Evolutionary conservation across 2,888 invertebrate genomes (phyloP).

Genomic region (Sphecodes monilicornis): DNA sequence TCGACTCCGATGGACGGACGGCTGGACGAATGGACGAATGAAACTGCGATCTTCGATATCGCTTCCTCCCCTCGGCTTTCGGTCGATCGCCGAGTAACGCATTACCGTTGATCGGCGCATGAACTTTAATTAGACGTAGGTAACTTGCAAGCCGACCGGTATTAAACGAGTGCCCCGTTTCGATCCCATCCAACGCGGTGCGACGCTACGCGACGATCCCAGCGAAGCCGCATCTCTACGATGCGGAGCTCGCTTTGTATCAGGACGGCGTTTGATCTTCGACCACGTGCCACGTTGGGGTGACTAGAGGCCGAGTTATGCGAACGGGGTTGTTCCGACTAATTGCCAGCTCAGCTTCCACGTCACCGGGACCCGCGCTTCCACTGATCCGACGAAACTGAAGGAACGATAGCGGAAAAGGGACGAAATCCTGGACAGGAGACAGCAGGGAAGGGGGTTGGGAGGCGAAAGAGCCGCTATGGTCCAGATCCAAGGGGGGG

Average conservation of each 20-base stretch:
- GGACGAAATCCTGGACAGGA: conserved; percentile 15
- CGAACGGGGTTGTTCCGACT: conserved; percentile 69
- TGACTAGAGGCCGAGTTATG: conserved; percentile 51
- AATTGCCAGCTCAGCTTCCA: conserved; percentile 72
- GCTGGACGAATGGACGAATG: background rate
- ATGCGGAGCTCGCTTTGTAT: conserved; percentile 71
- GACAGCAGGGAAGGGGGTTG: no score
- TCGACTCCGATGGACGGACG: background rate
- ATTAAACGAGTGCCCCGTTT: conserved; percentile 49
- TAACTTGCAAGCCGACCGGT: conserved; percentile 43
- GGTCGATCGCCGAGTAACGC: conserved; percentile 8
- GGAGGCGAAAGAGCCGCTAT: conserved; percentile 23
- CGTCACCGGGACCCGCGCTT: conserved; percentile 73
- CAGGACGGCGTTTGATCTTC: conserved; percentile 75
- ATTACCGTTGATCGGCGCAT: conserved; percentile 46
- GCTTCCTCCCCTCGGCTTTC: background rate
- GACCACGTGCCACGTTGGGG: conserved; percentile 72
- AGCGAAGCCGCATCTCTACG: conserved; percentile 36
- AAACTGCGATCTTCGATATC: background rate
- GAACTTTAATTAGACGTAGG: conserved; percentile 61
- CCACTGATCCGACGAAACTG: conserved; percentile 43
- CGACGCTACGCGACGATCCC: conserved; percentile 14
- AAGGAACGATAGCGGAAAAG: conserved; percentile 14
- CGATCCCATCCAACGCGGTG: conserved; percentile 8
- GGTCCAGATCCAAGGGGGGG: conserved; percentile 29